A percentile compares a stretch with the other conserved stretches of the same genome.
Evolutionary conservation across 1,140 invertebrate species (phyloP).

Genomic region (Pseudoatta argentina): DNA sequence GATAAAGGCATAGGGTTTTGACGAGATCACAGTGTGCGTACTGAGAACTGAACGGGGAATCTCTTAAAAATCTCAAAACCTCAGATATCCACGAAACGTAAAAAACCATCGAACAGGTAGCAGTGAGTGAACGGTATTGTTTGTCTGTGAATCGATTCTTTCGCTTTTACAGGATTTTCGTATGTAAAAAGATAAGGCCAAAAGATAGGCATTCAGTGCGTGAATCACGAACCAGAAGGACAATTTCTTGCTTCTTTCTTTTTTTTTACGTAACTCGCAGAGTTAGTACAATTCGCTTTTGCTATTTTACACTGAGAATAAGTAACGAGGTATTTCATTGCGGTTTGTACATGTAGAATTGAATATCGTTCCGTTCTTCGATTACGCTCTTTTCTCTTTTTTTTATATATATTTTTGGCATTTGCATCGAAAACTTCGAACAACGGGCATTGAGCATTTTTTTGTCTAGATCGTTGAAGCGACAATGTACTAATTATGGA

Average conservation of each 20-base stretch:
- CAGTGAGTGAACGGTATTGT: slow-evolving; percentile 48
- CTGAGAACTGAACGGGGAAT: neutral
- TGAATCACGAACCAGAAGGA: slow-evolving; percentile 59
- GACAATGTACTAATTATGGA: slow-evolving; percentile 66
- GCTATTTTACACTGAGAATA: slow-evolving; percentile 54
- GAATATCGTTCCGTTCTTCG: slow-evolving; percentile 58
- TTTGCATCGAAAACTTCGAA: slow-evolving; percentile 58
- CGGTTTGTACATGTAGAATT: slow-evolving; percentile 54
- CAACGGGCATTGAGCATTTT: slow-evolving; percentile 55
- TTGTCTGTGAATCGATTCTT: slow-evolving; percentile 41
- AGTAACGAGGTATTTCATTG: slow-evolving; percentile 62
- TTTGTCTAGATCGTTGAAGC: slow-evolving; percentile 57
- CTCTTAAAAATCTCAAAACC: slow-evolving; percentile 2
- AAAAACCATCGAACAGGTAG: slow-evolving; percentile 29
- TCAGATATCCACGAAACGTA: slow-evolving; percentile 23
- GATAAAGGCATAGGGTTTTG: slow-evolving; percentile 15
- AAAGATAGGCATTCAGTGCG: slow-evolving; percentile 80
- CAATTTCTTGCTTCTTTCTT: slow-evolving; percentile 25
- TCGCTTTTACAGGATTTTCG: slow-evolving; percentile 36
- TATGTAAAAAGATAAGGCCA: slow-evolving; percentile 83
- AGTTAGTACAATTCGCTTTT: slow-evolving; percentile 62
- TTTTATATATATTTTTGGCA: slow-evolving; percentile 54
- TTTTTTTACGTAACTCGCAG: slow-evolving; percentile 56
- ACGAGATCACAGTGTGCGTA: neutral
- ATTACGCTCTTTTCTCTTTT: slow-evolving; percentile 16